Evolutionary conservation across 2,888 invertebrate species (phyloP), one percentile per base, ranked within the genome.

Genomic region (Drosophila setosimentum): DNA sequence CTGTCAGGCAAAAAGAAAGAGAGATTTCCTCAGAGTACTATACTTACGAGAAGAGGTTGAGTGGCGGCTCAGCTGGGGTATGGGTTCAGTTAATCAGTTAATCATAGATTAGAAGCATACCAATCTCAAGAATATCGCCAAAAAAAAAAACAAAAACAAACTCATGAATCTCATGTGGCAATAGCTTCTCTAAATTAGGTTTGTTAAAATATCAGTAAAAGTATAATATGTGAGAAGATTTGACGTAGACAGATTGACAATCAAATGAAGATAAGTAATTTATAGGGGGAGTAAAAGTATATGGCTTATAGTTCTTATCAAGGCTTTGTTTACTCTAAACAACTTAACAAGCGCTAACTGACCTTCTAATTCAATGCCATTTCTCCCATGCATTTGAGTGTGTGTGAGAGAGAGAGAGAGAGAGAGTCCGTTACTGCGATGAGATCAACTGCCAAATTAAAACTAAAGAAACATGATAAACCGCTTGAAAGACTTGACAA

Each of bases 401-500:
- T 7, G 18, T n/a, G n/a, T n/a, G n/a, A 37, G 37, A 37, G 18
- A 10, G 3, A 24, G 24, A 48, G 30, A 21, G 0, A 35, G 6
- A 24, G 33, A 18, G n/a, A 35, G 33, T 32, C 18, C 13, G 6
- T 1, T 49, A n/a, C 27, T n/a, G 21, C 16, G 50, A 51, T 51
- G 35, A 61, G 51, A 35, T 51, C 60, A 54, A 54, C 37, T 32
- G 18, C 10, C 18, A 33, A 32, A n/a, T 27, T 42, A 32, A 37
- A 13, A 2, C 24, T 32, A 30, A 40, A 33, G 40, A 21, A 21
- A 42, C 24, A 32, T 21, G 11, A 13, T 18, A 33, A 35, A 7
- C 11, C 33, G 42, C 55, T 40, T 18, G n/a, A 67, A 42, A 24
- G 57, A 33, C 30, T 48, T 67, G 30, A 37, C 67, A 66, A 67